Base-by-base conservation (phyloP, 1,140 invertebrate genomes). In the Brachionus calyciflorus region DNA sequence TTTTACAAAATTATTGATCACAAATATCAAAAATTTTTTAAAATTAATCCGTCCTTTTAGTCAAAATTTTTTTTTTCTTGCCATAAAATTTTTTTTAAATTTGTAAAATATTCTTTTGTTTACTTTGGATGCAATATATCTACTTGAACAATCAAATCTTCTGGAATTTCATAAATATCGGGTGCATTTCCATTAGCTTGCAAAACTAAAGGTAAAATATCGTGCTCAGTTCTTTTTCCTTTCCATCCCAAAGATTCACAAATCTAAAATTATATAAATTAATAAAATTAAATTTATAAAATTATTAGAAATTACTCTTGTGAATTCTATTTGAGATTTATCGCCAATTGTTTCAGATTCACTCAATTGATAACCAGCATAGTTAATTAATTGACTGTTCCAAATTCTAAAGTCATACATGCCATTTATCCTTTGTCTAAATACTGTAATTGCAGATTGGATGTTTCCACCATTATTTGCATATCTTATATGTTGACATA, bases 401-500 rank as follows among this genome's bases (percentile, higher is more conserved):
- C 94, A 96, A 76, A 96, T 90, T 21, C 49, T 88, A 82, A 90
- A 95, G 85, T 96, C 93, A 78, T 92, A 91, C 41, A 80, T 90
- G 0, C 78, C 78, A 81, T 92, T 91, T 3, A 91, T 93, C 70
- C 93, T 87, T 85, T 93, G 92, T 9, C 92, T 92, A 85, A 97
- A 96, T 79, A 97, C 88, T 2, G 93, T 96, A 73, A 96, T 95
- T 3, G 93, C 92, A 7, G 94, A 95, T 85, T 93, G 90, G 77
- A 97, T 91, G 82, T 96, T 96, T 81, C 94, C 94, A 87, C 94
- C 95, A 84, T 97, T 97, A 19, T 93, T 96, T 80, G 91, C 92
- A 85, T 96, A 96, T 85, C 95, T 96, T 78, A 98, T 95, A 83
- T 96, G 94, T 84, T 95, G 94, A 84, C 93, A 96, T 53, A 97